Conservation (phyloP, 2,113 vertebrate species). For the Gnathonemus longibarbis region DNA sequence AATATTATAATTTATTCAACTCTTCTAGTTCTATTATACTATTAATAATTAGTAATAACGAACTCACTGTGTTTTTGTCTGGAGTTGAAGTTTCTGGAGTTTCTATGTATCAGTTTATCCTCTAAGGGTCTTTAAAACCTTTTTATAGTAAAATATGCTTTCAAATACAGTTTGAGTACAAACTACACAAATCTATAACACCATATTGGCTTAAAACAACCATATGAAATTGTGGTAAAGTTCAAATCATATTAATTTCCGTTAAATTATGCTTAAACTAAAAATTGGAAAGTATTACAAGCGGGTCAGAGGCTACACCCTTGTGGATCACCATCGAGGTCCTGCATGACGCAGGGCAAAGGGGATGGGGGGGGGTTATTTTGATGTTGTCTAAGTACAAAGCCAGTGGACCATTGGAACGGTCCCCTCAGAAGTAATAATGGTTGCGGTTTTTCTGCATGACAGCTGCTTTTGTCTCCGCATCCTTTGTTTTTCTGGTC, state of each 20-base stretch:
- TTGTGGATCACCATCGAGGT: neutral
- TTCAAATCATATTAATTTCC: neutral
- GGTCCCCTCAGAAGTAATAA: slow-evolving; percentile 22
- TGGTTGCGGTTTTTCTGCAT: slow-evolving; percentile 20
- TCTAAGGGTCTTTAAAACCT: neutral
- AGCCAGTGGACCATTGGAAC: slow-evolving; percentile 16
- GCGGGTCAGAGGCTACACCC: neutral
- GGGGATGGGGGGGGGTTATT: neutral
- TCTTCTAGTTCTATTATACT: neutral
- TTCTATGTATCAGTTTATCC: neutral
- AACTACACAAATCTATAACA: neutral
- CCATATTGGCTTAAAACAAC: neutral
- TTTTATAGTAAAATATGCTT: neutral
- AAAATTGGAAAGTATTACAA: neutral
- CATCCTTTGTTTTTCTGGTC: slow-evolving; percentile 7
- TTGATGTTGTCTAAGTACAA: slow-evolving; percentile 17
- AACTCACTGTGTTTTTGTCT: neutral
- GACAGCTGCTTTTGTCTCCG: slow-evolving; percentile 15
- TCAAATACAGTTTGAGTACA: neutral
- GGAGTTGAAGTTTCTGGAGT: neutral
- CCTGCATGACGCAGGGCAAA: neutral
- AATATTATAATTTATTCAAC: neutral
- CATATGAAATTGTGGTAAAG: neutral
- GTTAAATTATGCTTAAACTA: neutral
- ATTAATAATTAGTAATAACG: neutral